phyloP scores from a whole-genome alignment of 2,797 vertebrate species.

The Acanthopagrus latus region DNA sequence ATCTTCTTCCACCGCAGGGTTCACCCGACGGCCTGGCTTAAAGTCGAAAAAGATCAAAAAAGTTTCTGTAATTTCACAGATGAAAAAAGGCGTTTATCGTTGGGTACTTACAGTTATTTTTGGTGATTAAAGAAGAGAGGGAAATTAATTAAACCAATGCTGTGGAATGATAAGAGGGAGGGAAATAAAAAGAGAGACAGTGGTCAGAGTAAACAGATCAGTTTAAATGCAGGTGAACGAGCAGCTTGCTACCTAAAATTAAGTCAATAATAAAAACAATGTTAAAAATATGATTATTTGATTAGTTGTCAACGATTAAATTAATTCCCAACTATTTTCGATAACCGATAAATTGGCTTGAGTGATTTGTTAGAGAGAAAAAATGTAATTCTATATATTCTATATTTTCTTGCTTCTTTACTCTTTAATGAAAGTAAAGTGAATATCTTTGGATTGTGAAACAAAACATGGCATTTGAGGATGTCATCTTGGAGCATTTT shows the following conservation, averaged over 20 bases:
- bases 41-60: conserved; percentile 65
- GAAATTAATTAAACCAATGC: conserved; percentile 37
- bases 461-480: too few species aligned
- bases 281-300: background rate
- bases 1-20: conserved; percentile 66
- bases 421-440: too few species aligned
- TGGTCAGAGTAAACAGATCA: background rate
- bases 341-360: too few species aligned
- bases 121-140: background rate
- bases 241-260: background rate
- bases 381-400: too few species aligned
- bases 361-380: too few species aligned
- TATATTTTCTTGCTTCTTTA: too few species aligned
- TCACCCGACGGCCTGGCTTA: conserved; percentile 68
- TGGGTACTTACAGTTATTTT: conserved; percentile 31
- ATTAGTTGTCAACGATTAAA: too few species aligned
- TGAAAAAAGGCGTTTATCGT: conserved; percentile 30
- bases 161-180: background rate
- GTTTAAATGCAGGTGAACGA: background rate
- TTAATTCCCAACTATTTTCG: too few species aligned
- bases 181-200: background rate
- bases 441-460: too few species aligned
- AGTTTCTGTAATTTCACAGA: conserved; percentile 55
- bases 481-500: too few species aligned
- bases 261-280: background rate